Evolutionary conservation across 2,113 vertebrate species (phyloP), one percentile per base, ranked within the genome.

Genomic region (Seriola quinqueradiata): DNA sequence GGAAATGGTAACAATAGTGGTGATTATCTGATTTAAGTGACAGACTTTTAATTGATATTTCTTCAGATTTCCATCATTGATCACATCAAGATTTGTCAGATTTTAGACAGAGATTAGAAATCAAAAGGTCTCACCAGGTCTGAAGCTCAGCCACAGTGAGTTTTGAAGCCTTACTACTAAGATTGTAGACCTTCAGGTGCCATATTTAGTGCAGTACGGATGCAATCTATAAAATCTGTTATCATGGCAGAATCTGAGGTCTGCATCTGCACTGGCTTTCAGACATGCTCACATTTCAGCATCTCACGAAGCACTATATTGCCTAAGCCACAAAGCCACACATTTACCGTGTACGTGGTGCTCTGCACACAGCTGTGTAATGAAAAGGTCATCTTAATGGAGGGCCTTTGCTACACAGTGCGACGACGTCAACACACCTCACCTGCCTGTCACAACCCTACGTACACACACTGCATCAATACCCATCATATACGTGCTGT

Each of bases 271-370:
- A 65, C 54, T 23, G 32, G 32, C 48, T 50, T 68, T 66, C 0
- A 75, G 66, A 70, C 59, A 12, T 75, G 25, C 50, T 38, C 38
- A 12, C 70, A 23, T 74, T 44, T 64, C 32, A 50, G 54, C 59
- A 60, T 74, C 48, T 28, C 16, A 55, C 13, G 19, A 5, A n/a
- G 61, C 70, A 13, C 38, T 38, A 7, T 57, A n/a, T 2, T 14
- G 40, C 59, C 19, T 78, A 50, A 58, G 72, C 79, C 89, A 87
- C 84, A 87, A 85, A 77, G 74, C 61, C 58, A 46, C 55, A 4
- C 61, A 67, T 77, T 75, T 19, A 23, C 44, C 38, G 38, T 52
- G 46, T 63, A 77, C 28, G 8, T 74, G 65, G 44, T 0, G 6
- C 68, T 71, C 32, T 77, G 55, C 69, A 80, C 65, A 55, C 6